Conservation (phyloP, 2,888 invertebrate genomes). For the Meta bourneti region DNA sequence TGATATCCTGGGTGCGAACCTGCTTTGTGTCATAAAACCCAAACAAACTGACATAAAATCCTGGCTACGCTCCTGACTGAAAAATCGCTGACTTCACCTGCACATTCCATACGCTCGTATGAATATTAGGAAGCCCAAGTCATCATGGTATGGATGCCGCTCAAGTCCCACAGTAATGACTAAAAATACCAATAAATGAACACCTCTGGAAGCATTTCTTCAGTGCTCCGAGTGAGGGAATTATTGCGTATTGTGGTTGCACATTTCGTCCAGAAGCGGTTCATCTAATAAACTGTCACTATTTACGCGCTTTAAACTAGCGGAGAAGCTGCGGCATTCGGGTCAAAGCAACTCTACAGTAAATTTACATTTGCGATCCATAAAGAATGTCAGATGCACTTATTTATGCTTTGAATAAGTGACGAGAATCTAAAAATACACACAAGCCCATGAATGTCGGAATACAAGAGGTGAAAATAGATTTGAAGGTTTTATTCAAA, state of each 20-base stretch:
- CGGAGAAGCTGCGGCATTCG: conserved; percentile 35
- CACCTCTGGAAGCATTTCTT: conserved; percentile 5
- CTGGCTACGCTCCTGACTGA: too few relatives aligned
- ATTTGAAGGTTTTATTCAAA: conserved; percentile 25
- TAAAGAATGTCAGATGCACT: conserved; percentile 22
- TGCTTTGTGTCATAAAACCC: too few relatives aligned
- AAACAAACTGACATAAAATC: too few relatives aligned
- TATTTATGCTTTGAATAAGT: conserved; percentile 24
- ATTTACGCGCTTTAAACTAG: conserved; percentile 34
- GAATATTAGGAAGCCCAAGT: too few relatives aligned
- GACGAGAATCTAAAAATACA: conserved; percentile 33
- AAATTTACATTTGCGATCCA: conserved; percentile 32
- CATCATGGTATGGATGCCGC: too few relatives aligned
- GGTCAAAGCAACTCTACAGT: conserved; percentile 36
- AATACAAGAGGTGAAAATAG: conserved; percentile 26
- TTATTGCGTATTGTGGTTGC: conserved; percentile 30
- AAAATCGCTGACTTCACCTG: too few relatives aligned
- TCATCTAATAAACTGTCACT: conserved; percentile 45
- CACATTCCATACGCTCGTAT: too few relatives aligned
- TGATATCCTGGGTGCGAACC: too few relatives aligned
- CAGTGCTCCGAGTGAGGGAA: background rate
- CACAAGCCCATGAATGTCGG: conserved; percentile 2
- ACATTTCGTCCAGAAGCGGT: conserved; percentile 2
- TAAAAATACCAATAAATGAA: conserved; percentile 40
- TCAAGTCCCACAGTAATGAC: background rate